These are phyloP conservation scores for Stegodyphus mimosarum DNA, from an alignment of 1,140 invertebrate genomes.

Conservation along the genomic window DNA sequence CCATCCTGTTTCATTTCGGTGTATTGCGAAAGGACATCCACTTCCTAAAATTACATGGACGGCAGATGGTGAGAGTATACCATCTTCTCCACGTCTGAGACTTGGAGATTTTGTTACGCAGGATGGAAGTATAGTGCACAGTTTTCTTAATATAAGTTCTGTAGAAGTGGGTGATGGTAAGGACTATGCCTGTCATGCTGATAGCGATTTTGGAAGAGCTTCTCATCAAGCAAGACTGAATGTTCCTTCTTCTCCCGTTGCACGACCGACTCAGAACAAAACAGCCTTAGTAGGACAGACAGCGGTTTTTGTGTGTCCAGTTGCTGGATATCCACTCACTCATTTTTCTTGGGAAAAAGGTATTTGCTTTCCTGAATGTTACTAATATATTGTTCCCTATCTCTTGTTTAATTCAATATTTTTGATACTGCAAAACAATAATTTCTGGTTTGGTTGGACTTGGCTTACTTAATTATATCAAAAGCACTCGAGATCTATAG, in stretches of 20 bases:
- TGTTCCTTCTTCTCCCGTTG: slow-evolving; percentile 62
- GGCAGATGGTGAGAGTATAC: slow-evolving; percentile 60
- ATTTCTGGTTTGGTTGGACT: too few species aligned
- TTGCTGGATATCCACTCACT: slow-evolving; percentile 67
- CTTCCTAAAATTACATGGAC: slow-evolving; percentile 64
- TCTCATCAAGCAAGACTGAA: slow-evolving; percentile 55
- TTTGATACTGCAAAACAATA: too few species aligned
- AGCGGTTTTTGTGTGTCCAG: slow-evolving; percentile 67
- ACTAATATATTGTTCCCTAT: background rate
- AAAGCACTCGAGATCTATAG: too few species aligned
- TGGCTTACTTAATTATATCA: too few species aligned
- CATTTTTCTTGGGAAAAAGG: slow-evolving; percentile 60
- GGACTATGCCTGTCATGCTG: slow-evolving; percentile 63
- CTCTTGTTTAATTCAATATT: too few species aligned
- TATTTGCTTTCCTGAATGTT: background rate
- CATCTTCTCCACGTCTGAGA: slow-evolving; percentile 57
- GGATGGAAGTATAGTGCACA: slow-evolving; percentile 80
- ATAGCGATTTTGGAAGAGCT: slow-evolving; percentile 60
- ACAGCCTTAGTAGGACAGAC: slow-evolving; percentile 66
- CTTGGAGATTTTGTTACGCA: slow-evolving; percentile 64
- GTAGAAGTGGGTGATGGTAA: slow-evolving; percentile 70
- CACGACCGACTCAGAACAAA: slow-evolving; percentile 59
- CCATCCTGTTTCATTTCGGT: slow-evolving; percentile 73
- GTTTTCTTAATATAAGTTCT: slow-evolving; percentile 84
- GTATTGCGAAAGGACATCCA: slow-evolving; percentile 63